Evolutionary conservation across 2,797 vertebrate species (phyloP), one percentile per base, ranked within the genome.

Genomic region (Petrocephalus schoutedeni): DNA sequence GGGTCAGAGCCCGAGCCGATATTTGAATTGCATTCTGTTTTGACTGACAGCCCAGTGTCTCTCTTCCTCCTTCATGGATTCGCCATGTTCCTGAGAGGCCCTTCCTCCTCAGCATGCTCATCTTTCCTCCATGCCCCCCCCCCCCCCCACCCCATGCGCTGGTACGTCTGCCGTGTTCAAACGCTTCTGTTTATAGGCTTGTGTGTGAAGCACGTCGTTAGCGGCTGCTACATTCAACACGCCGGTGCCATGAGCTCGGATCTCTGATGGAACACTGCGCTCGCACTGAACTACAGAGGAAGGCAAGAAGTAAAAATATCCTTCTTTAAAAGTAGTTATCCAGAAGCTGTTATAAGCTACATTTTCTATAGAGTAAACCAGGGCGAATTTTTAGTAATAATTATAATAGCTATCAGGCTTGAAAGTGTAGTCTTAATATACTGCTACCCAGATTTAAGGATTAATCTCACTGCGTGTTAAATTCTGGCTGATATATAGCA

Each of bases 151-250:
- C 71, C 36, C 71, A 19, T 45, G n/a, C 36, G 1, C 16, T 77
- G 14, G 36, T 45, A 77, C 41, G 32, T 45, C 71, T 77, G 7
- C 71, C 71, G 45, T 77, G 32, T 41, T 77, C 71, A 77, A 41
- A n/a, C 1, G 71, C 71, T 77, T 77, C 36, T 77, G 71, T 77
- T 77, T 77, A 77, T 77, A 77, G 71, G 71, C 71, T 45, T 77
- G 6, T 45, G 6, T 45, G 19, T 45, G 71, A 77, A 77, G 36
- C 16, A 41, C 16, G 67, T 16, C 32, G 7, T 36, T 41, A 41
- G 16, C 32, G 23, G 23, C 28, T 32, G 64, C 64, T 36, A 36
- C 64, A 71, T 71, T 71, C 64, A 71, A 45, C 51, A 85, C 83
- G 23, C 14, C 54, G 2, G 54, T 10, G 64, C 49, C 23, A 23